These are phyloP conservation scores for Nyctereutes procyonoides DNA, from an alignment of 2,113 vertebrate species.

Conservation along the genomic window DNA sequence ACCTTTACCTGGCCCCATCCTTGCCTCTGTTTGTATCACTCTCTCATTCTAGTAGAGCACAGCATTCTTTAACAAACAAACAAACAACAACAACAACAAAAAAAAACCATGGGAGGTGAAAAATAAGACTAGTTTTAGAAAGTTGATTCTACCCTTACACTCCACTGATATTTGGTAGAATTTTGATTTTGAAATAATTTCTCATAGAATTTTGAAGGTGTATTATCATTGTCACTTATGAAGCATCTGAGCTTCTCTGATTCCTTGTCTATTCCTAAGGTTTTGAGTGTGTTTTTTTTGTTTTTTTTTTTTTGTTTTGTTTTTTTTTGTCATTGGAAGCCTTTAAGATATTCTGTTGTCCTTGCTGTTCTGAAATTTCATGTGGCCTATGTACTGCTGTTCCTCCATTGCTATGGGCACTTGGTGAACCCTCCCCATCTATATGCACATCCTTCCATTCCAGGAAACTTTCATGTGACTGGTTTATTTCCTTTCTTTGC, in stretches of 20 bases:
- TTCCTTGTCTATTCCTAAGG: neutral
- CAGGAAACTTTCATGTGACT: neutral
- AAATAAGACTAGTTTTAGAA: neutral
- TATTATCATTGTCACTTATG: neutral
- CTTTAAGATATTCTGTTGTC: neutral
- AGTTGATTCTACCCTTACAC: neutral
- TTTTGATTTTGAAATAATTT: neutral
- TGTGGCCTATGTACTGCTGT: neutral
- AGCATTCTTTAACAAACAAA: neutral
- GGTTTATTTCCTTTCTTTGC: neutral
- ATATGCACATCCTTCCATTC: neutral
- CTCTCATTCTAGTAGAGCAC: neutral
- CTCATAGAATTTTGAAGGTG: neutral
- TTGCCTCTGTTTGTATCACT: neutral
- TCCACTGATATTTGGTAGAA: neutral
- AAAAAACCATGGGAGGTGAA: neutral
- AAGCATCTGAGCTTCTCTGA: neutral
- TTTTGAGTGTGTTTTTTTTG: neutral
- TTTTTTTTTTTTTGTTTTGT: too few relatives aligned
- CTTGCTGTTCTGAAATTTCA: neutral
- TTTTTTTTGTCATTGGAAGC: neutral
- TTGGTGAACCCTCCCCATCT: neutral
- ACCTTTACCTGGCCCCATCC: neutral
- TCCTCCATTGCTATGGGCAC: neutral
- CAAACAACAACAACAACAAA: neutral